Conservation (phyloP, 2,797 vertebrate species). For the Dipus sagitta region DNA sequence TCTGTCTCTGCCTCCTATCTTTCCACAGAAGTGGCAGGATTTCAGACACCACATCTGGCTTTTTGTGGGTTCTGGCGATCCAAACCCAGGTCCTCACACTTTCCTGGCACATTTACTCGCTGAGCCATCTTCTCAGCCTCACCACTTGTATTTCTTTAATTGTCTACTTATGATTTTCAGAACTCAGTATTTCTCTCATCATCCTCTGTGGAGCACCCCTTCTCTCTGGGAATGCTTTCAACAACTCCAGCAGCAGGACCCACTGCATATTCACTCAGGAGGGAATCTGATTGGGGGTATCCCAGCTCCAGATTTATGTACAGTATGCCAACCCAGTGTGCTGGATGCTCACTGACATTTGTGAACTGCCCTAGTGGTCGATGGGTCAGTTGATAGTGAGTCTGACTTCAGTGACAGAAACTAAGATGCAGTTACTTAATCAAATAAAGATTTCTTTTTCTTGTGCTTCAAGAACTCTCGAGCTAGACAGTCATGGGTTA, state of each 20-base stretch:
- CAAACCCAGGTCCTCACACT: too few relatives aligned
- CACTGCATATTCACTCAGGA: neutral
- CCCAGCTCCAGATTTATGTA: neutral
- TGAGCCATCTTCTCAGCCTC: too few relatives aligned
- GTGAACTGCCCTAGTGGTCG: neutral
- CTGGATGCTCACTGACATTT: neutral
- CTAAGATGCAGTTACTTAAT: neutral
- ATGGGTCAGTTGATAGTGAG: neutral
- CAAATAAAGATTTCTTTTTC: constrained; percentile 16
- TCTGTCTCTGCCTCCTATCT: too few relatives aligned
- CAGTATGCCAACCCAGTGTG: neutral
- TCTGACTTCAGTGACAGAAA: constrained; percentile 27
- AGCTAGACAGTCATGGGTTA: neutral
- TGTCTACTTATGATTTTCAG: neutral
- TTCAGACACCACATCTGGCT: too few relatives aligned
- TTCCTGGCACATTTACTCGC: too few relatives aligned
- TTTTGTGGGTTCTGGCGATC: too few relatives aligned
- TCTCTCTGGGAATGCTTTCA: neutral
- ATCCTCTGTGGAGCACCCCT: neutral
- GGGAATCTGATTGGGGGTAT: neutral
- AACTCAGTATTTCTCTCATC: neutral
- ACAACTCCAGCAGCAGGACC: neutral
- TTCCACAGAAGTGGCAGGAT: too few relatives aligned
- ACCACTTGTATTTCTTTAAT: neutral
- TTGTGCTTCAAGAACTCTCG: neutral